Base-by-base conservation (phyloP, 2,113 vertebrate genomes). In the Nothobranchius furzeri region DNA sequence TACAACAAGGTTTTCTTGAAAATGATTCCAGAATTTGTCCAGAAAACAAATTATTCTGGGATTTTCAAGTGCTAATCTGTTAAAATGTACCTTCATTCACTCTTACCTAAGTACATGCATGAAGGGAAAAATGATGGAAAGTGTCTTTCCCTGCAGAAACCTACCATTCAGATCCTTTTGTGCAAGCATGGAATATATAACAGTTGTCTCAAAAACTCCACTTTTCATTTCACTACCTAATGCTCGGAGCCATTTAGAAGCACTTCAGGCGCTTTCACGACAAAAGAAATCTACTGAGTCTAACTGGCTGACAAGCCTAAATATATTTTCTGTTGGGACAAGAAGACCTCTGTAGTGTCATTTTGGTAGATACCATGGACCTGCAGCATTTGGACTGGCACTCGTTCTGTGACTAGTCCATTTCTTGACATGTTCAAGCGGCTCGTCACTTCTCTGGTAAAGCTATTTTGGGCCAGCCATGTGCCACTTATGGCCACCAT, bases 241-340 rank as follows among this genome's bases (percentile, higher is more conserved):
- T 11, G 15, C 59, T 72, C 4, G n/a, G 40, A 70, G 61, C 57
- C 59, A 65, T 70, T 87, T 64, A 66, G 37, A 78, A 65, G 56
- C 65, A 58, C 66, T 70, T 77, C 49, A 70, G 35, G 62, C 2
- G 64, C 58, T 52, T 4, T 24, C 37, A 11, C 73, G 51, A 12
- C 11, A 64, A 20, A 59, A 57, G 12, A 53, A 76, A 51, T 47
- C 53, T 60, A 42, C 49, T 51, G 11, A 58, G 40, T 56, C 15
- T 35, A 36, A 60, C 43, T 58, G 30, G 49, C 45, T 49, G 60
- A 68, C 49, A 64, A 62, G 57, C n/a, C 40, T 49, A 66, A 78
- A 73, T 5, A 17, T 35, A 30, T 12, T 58, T 62, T 47, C 47
- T 63, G 24, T 62, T 51, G 12, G 24, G 57, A 30, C 30, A 30